phyloP scores from a whole-genome alignment of 2,888 invertebrate genomes.

The Physocephala rufipes region DNA sequence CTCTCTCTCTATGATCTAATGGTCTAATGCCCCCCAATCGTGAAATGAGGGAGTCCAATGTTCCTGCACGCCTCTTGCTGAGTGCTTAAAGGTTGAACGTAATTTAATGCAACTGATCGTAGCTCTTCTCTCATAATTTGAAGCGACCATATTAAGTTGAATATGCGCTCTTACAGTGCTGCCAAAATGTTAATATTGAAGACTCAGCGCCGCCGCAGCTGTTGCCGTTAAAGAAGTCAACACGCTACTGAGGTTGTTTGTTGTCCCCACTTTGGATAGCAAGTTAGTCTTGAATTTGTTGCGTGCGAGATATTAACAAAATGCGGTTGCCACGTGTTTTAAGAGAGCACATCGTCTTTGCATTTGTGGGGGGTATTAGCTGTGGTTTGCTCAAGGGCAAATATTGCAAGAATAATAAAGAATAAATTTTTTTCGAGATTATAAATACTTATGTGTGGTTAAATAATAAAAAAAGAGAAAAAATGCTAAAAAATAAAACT shows the following conservation, averaged over 20 bases:
- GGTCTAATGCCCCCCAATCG: no score
- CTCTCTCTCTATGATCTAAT: no score
- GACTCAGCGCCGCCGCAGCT: neutral
- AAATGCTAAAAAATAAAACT: no score
- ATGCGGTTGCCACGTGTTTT: neutral
- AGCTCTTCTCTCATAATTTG: constrained; percentile 1
- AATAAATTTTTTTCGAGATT: no score
- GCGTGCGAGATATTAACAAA: constrained; percentile 5
- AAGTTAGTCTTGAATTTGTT: constrained; percentile 31
- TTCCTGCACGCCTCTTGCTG: no score
- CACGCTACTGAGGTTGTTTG: neutral
- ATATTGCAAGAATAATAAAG: neutral
- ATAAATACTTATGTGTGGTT: no score
- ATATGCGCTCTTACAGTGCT: constrained; percentile 6
- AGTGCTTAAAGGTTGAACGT: no score
- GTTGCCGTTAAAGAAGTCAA: constrained; percentile 4
- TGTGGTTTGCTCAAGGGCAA: neutral
- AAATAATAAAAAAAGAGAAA: no score
- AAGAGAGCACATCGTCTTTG: neutral
- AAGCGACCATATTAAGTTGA: neutral
- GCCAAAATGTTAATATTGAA: constrained; percentile 1
- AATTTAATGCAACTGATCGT: no score
- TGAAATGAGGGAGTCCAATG: no score
- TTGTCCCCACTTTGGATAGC: constrained; percentile 8
- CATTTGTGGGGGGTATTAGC: neutral